phyloP scores from a whole-genome alignment of 2,797 vertebrate genomes.

The Dryobates pubescens region DNA sequence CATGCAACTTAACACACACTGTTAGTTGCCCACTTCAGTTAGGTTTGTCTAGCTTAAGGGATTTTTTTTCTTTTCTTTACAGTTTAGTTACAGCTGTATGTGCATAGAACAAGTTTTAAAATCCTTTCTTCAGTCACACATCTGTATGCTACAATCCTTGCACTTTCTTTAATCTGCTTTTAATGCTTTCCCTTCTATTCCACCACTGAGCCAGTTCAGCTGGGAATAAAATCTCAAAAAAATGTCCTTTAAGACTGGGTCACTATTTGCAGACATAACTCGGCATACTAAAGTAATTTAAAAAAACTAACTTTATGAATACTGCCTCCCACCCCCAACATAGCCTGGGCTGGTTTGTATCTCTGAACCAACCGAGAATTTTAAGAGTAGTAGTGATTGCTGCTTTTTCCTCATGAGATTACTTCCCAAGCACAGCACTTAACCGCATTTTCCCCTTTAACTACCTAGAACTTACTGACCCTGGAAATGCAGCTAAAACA shows the following conservation, averaged over 20 bases:
- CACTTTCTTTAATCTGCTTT: neutral
- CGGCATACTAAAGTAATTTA: neutral
- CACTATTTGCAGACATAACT: neutral
- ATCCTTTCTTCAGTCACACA: neutral
- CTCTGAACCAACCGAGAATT: neutral
- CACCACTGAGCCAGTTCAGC: neutral
- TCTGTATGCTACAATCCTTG: neutral
- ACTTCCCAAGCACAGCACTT: neutral
- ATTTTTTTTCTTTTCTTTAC: neutral
- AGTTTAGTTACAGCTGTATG: neutral
- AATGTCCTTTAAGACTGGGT: neutral
- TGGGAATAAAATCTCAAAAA: neutral
- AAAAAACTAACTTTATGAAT: neutral
- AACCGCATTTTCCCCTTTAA: neutral
- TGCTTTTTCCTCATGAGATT: neutral
- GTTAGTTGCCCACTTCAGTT: neutral
- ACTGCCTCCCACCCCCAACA: neutral
- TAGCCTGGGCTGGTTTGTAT: neutral
- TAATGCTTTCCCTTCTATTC: neutral
- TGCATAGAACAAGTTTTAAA: neutral
- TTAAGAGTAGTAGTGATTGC: neutral
- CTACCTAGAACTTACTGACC: neutral
- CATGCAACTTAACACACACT: neutral
- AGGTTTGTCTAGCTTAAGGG: neutral
- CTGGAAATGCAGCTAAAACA: neutral